phyloP scores from a whole-genome alignment of 2,888 invertebrate genomes.

The Eurytoma californica region DNA sequence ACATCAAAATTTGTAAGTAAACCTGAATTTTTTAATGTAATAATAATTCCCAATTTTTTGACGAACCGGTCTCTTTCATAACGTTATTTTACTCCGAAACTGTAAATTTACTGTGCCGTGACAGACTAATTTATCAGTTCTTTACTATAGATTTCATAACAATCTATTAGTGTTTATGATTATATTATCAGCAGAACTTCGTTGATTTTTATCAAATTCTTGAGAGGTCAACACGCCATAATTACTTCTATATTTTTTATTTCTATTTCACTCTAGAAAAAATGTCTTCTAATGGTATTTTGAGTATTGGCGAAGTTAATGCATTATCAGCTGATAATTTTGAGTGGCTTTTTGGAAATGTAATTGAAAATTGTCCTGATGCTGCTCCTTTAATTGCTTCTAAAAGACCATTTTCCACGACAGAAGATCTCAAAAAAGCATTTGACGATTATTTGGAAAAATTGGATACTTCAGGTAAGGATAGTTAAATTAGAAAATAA shows the following conservation, averaged over 20 bases:
- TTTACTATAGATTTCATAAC: no score
- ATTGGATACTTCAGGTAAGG: constrained; percentile 76
- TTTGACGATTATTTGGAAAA: constrained; percentile 78
- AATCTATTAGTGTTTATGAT: no score
- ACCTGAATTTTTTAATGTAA: no score
- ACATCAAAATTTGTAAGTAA: no score
- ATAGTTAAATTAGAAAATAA: not conserved
- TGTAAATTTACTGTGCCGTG: no score
- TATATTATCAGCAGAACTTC: no score
- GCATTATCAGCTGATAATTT: constrained; percentile 77
- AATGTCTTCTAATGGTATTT: constrained; percentile 60
- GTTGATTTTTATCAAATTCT: not conserved
- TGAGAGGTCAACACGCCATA: not conserved
- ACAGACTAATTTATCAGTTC: no score
- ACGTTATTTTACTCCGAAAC: no score
- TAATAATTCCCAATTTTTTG: no score
- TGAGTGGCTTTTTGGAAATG: constrained; percentile 79
- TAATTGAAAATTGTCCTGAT: constrained; percentile 79
- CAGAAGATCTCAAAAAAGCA: constrained; percentile 76
- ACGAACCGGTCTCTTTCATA: no score
- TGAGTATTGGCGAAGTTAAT: constrained; percentile 78
- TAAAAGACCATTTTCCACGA: constrained; percentile 77
- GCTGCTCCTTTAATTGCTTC: constrained; percentile 76
- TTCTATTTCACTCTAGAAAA: constrained; percentile 1
- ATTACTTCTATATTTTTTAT: not conserved